These are phyloP conservation scores for Clarias batrachus DNA, from an alignment of 2,113 vertebrate genomes.

Conservation along the genomic window DNA sequence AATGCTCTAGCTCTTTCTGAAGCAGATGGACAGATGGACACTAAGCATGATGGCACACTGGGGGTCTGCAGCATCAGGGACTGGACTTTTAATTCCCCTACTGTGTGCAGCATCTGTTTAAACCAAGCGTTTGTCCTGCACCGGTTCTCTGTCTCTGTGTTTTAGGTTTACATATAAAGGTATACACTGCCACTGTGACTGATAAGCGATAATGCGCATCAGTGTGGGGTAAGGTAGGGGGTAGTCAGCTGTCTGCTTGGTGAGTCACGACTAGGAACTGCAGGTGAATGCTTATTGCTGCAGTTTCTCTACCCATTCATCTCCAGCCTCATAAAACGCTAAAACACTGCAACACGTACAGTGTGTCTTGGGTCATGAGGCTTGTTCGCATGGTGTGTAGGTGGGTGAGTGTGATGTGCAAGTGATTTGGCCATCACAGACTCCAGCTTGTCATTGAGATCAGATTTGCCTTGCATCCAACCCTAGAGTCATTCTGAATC, in stretches of 20 bases:
- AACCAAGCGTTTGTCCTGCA: constrained; percentile 17
- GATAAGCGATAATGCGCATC: constrained; percentile 42
- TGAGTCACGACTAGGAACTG: constrained; percentile 40
- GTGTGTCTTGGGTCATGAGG: constrained; percentile 6
- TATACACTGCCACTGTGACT: background rate
- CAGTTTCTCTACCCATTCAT: background rate
- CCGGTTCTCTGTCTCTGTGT: background rate
- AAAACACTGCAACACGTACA: background rate
- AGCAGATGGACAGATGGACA: constrained; percentile 39
- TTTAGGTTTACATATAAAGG: background rate
- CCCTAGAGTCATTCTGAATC: background rate
- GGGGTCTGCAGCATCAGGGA: constrained; percentile 34
- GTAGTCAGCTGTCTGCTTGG: constrained; percentile 17
- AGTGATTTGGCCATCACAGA: background rate
- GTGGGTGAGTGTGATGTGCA: background rate
- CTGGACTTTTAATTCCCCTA: constrained; percentile 27
- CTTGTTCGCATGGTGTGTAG: constrained; percentile 7
- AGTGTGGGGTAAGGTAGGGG: constrained; percentile 9
- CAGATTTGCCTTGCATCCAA: background rate
- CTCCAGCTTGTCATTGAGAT: background rate
- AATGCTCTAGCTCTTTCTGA: background rate
- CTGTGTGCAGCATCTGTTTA: constrained; percentile 27
- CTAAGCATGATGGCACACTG: constrained; percentile 39
- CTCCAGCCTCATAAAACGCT: background rate
- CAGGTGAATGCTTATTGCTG: constrained; percentile 23